Conservation (phyloP, 1,140 invertebrate genomes). For the Panonychus citri region DNA sequence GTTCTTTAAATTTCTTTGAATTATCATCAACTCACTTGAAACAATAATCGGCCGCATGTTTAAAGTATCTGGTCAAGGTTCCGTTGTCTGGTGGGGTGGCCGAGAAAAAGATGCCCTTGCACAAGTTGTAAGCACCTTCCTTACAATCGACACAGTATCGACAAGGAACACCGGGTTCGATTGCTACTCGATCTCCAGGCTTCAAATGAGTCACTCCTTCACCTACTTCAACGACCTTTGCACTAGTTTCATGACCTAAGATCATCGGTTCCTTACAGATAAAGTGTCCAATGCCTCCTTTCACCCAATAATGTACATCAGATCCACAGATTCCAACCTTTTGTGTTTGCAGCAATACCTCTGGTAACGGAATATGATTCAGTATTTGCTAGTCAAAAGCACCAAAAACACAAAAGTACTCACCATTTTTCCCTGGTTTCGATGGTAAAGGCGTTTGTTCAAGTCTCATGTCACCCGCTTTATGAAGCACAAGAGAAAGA, state of each 20-base stretch:
- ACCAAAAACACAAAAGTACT: neutral
- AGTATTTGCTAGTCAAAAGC: too few relatives aligned
- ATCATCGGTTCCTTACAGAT: slow-evolving; percentile 59
- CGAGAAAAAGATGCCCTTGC: slow-evolving; percentile 24
- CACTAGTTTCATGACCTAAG: slow-evolving; percentile 67
- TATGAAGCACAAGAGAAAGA: slow-evolving; percentile 5
- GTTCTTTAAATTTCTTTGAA: too few relatives aligned
- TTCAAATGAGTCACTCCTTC: slow-evolving; percentile 47
- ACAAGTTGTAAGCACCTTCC: neutral
- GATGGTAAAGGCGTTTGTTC: slow-evolving; percentile 5
- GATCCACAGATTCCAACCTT: slow-evolving; percentile 88
- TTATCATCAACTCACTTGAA: slow-evolving; percentile 13
- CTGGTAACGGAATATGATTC: slow-evolving; percentile 2
- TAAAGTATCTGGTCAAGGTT: slow-evolving; percentile 14
- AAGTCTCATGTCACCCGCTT: slow-evolving; percentile 3
- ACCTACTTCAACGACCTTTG: slow-evolving; percentile 41
- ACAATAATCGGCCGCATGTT: slow-evolving; percentile 17
- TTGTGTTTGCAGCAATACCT: slow-evolving; percentile 34
- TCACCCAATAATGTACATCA: slow-evolving; percentile 69
- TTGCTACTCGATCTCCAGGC: slow-evolving; percentile 64
- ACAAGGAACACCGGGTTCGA: slow-evolving; percentile 77
- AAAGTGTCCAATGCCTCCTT: slow-evolving; percentile 58
- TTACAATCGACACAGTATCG: slow-evolving; percentile 20
- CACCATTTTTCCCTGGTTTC: slow-evolving; percentile 3
- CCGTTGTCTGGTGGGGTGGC: slow-evolving; percentile 37